Evolutionary conservation across 2,797 vertebrate species (phyloP), one percentile per base, ranked within the genome.

Genomic region (Morelia viridis): DNA sequence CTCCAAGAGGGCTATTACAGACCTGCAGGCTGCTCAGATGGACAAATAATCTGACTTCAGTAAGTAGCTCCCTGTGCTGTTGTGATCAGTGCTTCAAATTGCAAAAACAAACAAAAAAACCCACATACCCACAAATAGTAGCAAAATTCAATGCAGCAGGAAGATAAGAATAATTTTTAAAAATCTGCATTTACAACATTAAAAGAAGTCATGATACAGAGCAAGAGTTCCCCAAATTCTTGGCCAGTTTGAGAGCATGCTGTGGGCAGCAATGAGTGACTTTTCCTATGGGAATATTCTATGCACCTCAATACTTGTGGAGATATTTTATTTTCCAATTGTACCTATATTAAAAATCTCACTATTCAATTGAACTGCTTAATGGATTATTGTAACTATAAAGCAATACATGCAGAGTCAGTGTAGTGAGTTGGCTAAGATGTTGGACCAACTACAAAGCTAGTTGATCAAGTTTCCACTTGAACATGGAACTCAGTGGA

Each of bases 191-290:
- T 19, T 71, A 17, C 13, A 68, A 68, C n/a, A 15, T 31, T 68
- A 31, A 71, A 71, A 71, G 15, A 35, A 71, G 64, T n/a, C 11
- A 71, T 71, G 5, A 71, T 17, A 71, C n/a, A 71, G n/a, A 68
- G 6, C 65, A 71, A 71, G 31, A 8, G 5, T 71, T 71, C 0
- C 31, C 6, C 68, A 15, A 71, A 1, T 71, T 71, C 6, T 35
- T 31, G 31, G 35, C 6, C 35, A 35, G 15, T 71, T 22, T 35
- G 83, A 0, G 0, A 0, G 62, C n/a, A 71, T 71, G n/a, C 5
- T 71, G 28, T 35, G 28, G 13, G n/a, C 5, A 71, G 31, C n/a
- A 68, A 17, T 68, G 65, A 85, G 57, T 17, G 15, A 7, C 22
- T 7, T 0, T 41, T 31, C 85, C 35, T 26, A 26, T 35, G 41